phyloP scores from a whole-genome alignment of 1,140 invertebrate genomes.

The Sinella curviseta region DNA sequence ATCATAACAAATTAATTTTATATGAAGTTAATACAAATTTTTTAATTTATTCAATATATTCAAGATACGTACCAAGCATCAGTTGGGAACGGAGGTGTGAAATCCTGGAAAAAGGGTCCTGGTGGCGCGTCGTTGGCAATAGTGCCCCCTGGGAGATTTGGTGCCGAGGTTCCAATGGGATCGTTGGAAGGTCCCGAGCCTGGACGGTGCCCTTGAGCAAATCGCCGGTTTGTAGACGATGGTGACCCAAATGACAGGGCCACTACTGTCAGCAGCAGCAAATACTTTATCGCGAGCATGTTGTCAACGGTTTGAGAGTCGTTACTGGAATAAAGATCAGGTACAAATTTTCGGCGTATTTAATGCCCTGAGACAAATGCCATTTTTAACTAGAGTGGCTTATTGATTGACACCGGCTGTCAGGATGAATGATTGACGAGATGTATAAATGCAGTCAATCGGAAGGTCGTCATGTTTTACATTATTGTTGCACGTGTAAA shows the following conservation, averaged over 20 bases:
- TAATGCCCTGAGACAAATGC: too few relatives aligned
- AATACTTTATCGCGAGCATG: not conserved
- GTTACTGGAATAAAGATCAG: not conserved
- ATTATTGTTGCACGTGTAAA: too few relatives aligned
- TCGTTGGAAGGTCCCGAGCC: constrained; percentile 33
- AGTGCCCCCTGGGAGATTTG: constrained; percentile 36
- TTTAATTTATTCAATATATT: too few relatives aligned
- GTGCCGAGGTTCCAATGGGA: constrained; percentile 31
- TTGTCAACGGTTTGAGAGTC: not conserved
- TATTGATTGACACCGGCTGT: too few relatives aligned
- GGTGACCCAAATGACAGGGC: not conserved
- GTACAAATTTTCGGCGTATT: too few relatives aligned
- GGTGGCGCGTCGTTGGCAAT: constrained; percentile 42
- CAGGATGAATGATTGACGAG: too few relatives aligned
- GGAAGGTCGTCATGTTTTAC: too few relatives aligned
- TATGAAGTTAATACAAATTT: too few relatives aligned
- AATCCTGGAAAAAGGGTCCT: constrained; percentile 44
- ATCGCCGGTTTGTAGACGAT: not conserved
- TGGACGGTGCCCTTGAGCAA: not conserved
- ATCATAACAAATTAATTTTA: not conserved
- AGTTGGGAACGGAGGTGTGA: constrained; percentile 42
- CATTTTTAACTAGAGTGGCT: too few relatives aligned
- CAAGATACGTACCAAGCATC: constrained; percentile 44
- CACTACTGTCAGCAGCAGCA: not conserved
- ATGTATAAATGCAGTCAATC: too few relatives aligned